phyloP scores from a whole-genome alignment of 2,797 vertebrate genomes.

The Spinus pinus region DNA sequence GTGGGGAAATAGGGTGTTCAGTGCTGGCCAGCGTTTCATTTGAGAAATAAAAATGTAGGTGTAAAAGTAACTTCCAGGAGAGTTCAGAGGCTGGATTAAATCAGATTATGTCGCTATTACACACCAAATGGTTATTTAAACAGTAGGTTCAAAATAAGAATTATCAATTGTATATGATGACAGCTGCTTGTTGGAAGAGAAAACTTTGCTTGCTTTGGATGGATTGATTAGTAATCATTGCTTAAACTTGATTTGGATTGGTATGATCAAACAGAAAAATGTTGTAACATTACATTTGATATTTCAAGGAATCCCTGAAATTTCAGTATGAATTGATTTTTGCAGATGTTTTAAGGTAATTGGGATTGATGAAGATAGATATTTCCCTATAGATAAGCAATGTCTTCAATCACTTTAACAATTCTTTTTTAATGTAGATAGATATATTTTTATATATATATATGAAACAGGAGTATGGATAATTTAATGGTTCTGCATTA shows the following conservation, averaged over 20 bases:
- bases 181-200: background rate
- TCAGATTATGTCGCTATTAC: background rate
- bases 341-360: background rate
- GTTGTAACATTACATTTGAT: background rate
- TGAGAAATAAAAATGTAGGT: background rate
- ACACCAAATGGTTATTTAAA: background rate
- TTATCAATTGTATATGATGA: background rate
- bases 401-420: background rate
- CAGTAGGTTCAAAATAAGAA: background rate
- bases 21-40: background rate
- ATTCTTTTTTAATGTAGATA: background rate
- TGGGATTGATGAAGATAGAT: background rate
- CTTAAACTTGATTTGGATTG: background rate
- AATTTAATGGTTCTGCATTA: background rate
- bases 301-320: background rate
- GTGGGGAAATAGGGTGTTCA: background rate
- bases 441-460: too few relatives aligned
- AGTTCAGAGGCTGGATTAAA: background rate
- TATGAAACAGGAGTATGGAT: background rate
- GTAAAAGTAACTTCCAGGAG: background rate
- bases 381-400: background rate
- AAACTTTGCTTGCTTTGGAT: background rate
- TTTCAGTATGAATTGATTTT: background rate
- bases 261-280: background rate
- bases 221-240: background rate